Conservation (phyloP, 1,140 invertebrate species). For the Protaetia brevitarsis region DNA sequence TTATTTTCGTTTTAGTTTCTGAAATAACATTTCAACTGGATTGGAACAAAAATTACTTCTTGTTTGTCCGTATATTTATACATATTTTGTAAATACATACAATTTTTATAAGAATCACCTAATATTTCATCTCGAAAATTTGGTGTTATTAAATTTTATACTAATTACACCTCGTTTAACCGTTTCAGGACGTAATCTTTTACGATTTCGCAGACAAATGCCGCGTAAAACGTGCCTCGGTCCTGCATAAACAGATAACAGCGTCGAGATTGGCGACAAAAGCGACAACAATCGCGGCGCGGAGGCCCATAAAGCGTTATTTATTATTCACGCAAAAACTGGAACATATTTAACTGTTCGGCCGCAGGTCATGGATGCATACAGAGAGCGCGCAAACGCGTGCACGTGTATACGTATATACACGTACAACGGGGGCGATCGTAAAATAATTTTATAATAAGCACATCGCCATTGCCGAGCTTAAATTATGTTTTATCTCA, state of each 20-base stretch:
- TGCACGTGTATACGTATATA: not conserved
- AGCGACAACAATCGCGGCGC: constrained; percentile 9
- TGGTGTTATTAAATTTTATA: not conserved
- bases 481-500: constrained; percentile 22
- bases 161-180: not conserved
- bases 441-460: constrained; percentile 24
- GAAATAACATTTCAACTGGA: no score
- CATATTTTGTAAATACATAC: no score
- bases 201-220: constrained; percentile 6
- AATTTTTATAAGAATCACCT: no score
- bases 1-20: no score
- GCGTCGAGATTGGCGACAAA: not conserved
- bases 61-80: no score
- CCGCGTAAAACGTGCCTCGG: not conserved
- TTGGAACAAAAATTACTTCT: no score
- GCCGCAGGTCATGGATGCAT: not conserved
- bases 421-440: not conserved
- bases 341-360: constrained; percentile 21
- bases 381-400: not conserved
- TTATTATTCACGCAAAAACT: constrained; percentile 23
- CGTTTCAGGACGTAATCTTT: not conserved
- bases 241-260: constrained; percentile 6
- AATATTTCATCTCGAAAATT: no score
- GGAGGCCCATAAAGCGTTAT: constrained; percentile 3
- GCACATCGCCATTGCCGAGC: constrained; percentile 15